These are phyloP conservation scores for Ellobius talpinus DNA, from an alignment of 2,113 vertebrate genomes.

Conservation along the genomic window DNA sequence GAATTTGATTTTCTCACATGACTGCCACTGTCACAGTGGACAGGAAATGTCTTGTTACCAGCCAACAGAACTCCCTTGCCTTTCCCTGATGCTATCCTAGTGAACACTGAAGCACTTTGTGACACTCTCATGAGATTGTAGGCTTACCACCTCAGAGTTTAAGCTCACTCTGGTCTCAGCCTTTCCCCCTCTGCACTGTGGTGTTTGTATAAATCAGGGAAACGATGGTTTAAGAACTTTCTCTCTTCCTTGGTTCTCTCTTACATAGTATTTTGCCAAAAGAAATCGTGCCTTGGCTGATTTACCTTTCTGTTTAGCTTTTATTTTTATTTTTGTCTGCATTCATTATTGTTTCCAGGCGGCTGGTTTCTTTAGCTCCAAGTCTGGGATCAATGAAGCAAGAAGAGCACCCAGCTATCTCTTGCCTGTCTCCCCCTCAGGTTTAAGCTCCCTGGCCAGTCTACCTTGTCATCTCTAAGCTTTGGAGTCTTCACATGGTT, in stretches of 20 bases:
- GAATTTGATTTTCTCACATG: background rate
- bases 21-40: background rate
- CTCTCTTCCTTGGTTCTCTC: background rate
- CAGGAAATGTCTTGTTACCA: background rate
- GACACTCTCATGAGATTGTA: too few relatives aligned
- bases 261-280: background rate
- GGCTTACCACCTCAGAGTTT: background rate
- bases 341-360: background rate
- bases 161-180: background rate
- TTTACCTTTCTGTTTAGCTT: background rate
- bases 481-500: background rate
- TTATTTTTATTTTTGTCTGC: background rate
- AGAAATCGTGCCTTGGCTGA: background rate
- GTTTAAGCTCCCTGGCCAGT: background rate
- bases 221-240: background rate
- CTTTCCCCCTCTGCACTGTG: background rate
- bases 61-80: background rate
- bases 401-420: background rate
- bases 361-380: background rate
- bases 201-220: background rate
- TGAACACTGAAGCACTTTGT: background rate
- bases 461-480: background rate
- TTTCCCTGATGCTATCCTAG: background rate
- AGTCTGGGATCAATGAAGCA: background rate
- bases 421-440: background rate